These are phyloP conservation scores for Neoniphon sammara DNA, from an alignment of 2,797 vertebrate genomes.

Conservation along the genomic window DNA sequence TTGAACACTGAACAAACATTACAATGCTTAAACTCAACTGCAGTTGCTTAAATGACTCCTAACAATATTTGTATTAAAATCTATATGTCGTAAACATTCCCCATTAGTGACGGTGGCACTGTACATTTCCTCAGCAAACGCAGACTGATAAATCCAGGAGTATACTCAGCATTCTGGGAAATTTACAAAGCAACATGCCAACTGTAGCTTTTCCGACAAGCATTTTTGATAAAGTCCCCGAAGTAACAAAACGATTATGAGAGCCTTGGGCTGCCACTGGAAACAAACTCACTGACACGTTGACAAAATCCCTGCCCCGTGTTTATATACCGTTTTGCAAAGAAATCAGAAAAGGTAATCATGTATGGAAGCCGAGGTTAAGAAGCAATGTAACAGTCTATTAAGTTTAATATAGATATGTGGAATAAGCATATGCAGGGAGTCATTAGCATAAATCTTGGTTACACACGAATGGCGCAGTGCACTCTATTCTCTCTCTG, in stretches of 20 bases:
- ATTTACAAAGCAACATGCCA: conserved; percentile 71
- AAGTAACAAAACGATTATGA: conserved; percentile 84
- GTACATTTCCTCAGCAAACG: conserved; percentile 31
- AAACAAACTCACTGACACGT: conserved; percentile 94
- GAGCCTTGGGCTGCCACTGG: conserved; percentile 85
- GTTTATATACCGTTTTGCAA: conserved; percentile 97
- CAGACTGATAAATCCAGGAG: conserved; percentile 39
- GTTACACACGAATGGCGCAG: conserved; percentile 90
- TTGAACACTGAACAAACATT: background rate
- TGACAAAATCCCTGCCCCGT: conserved; percentile 94
- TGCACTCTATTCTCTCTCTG: conserved; percentile 77
- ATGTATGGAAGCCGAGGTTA: conserved; percentile 99
- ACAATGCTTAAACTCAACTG: too few relatives aligned
- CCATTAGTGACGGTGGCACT: conserved; percentile 3
- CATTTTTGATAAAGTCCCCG: conserved; percentile 80
- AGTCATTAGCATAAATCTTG: conserved; percentile 99
- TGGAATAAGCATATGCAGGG: conserved; percentile 99
- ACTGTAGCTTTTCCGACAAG: conserved; percentile 73
- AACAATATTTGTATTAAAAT: conserved; percentile 21
- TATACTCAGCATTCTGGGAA: conserved; percentile 62
- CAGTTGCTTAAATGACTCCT: background rate
- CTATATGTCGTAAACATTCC: background rate
- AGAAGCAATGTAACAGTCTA: conserved; percentile 99
- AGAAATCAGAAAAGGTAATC: conserved; percentile 99
- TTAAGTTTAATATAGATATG: conserved; percentile 99